Evolutionary conservation across 2,113 vertebrate species (phyloP), one percentile per base, ranked within the genome.

Genomic region (Trichechus manatus): DNA sequence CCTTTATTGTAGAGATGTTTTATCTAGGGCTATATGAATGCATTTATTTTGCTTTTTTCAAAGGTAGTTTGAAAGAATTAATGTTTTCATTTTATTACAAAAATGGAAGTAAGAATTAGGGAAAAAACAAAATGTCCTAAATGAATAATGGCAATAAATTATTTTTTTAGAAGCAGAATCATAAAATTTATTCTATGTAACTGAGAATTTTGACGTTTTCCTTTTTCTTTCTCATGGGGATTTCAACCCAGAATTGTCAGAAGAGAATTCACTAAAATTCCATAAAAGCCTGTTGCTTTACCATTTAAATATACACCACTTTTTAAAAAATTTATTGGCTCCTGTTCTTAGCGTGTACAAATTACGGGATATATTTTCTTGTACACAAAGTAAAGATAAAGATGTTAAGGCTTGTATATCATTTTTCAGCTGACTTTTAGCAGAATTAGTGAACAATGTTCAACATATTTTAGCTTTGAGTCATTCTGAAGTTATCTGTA

Each of bases 61-160:
- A 66, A 92, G 42, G 78, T 96, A n/a, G 66, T 83, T 97, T 61
- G 82, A 39, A 83, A 91, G 61, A 97, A 88, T 88, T 92, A 33
- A 20, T 74, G 5, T 82, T 95, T 83, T 79, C 66, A 66, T 50
- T 50, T 95, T 80, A 70, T 82, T 93, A 47, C 1, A 56, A 68
- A 83, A 80, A 70, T 83, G 14, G 39, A 80, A 89, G 14, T 93
- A 85, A 96, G 56, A 96, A 94, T 75, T 68, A 78, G 19, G 20
- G 13, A 47, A 80, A 29, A 93, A 78, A 66, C 29, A 64, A 74
- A 86, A 39, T 64, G 20, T 77, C 11, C 6, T 96, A 1, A 94
- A 44, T 96, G 36, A 82, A 90, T 89, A 77, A 75, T 86, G 39
- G 91, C 9, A 36, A 2, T 89, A 92, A 85, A 63, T 96, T 90